Conservation (phyloP, 2,797 vertebrate species). For the Acrocephalus scirpaceus region DNA sequence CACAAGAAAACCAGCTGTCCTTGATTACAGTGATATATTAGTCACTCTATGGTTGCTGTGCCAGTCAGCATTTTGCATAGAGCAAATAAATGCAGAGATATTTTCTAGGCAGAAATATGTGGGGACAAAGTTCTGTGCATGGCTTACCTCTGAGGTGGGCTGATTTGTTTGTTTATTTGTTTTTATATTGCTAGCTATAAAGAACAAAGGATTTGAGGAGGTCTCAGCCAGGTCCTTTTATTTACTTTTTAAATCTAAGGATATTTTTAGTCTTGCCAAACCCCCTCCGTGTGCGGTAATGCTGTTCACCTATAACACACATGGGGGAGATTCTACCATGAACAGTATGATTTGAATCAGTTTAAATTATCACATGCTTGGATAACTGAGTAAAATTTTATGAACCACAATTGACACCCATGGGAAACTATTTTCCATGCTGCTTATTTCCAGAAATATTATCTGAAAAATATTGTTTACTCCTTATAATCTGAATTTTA, state of each 20-base stretch:
- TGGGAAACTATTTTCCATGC: not conserved
- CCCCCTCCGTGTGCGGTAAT: not conserved
- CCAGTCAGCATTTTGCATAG: constrained; percentile 18
- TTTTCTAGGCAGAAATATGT: constrained; percentile 28
- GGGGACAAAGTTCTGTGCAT: not conserved
- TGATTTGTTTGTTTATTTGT: not conserved
- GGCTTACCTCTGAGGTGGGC: not conserved
- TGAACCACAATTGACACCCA: not conserved
- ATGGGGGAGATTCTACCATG: not conserved
- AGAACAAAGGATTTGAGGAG: not conserved
- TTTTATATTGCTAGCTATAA: not conserved
- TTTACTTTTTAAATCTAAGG: not conserved
- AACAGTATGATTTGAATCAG: not conserved
- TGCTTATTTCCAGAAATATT: not conserved
- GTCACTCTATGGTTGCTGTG: not conserved
- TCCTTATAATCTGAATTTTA: not conserved
- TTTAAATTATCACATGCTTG: not conserved
- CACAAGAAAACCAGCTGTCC: constrained; percentile 56
- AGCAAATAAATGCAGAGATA: not conserved
- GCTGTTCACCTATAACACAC: not conserved
- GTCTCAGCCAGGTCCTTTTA: not conserved
- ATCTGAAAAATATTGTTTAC: not conserved
- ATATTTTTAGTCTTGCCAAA: not conserved
- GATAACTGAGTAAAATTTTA: not conserved
- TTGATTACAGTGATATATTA: constrained; percentile 55